Evolutionary conservation across 2,888 invertebrate genomes (phyloP).

Genomic region (Cremastinae sp.): DNA sequence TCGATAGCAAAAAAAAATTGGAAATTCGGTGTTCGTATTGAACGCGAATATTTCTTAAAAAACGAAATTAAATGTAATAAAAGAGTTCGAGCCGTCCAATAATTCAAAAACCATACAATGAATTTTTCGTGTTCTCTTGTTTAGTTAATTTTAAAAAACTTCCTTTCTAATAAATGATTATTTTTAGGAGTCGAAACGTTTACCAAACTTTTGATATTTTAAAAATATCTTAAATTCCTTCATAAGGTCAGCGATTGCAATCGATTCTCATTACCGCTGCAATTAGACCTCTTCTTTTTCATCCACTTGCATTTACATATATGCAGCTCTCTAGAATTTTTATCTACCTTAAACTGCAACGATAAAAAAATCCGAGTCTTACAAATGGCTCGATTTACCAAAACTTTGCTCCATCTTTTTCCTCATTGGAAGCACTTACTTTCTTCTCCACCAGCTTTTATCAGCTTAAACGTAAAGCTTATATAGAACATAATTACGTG

Average conservation of each 20-base stretch:
- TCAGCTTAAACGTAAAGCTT: constrained; percentile 30
- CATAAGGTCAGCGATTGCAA: background rate
- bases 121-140: no score
- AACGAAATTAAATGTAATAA: no score
- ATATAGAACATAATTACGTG: no score
- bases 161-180: no score
- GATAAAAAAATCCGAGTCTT: background rate
- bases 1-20: no score
- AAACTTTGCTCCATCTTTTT: constrained; percentile 38
- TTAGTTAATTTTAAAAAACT: no score
- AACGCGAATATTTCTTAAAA: no score
- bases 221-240: background rate
- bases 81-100: no score
- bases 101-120: no score
- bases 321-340: constrained; percentile 3
- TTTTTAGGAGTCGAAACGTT: no score
- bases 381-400: constrained; percentile 21
- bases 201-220: no score
- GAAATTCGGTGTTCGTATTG: no score
- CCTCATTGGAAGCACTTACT: constrained; percentile 29
- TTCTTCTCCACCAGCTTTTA: constrained; percentile 33
- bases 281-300: background rate
- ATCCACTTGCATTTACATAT: background rate
- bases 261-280: background rate
- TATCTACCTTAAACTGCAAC: background rate